phyloP scores from a whole-genome alignment of 1,140 invertebrate genomes.

The Pachyrhynchus sulphureomaculatus region DNA sequence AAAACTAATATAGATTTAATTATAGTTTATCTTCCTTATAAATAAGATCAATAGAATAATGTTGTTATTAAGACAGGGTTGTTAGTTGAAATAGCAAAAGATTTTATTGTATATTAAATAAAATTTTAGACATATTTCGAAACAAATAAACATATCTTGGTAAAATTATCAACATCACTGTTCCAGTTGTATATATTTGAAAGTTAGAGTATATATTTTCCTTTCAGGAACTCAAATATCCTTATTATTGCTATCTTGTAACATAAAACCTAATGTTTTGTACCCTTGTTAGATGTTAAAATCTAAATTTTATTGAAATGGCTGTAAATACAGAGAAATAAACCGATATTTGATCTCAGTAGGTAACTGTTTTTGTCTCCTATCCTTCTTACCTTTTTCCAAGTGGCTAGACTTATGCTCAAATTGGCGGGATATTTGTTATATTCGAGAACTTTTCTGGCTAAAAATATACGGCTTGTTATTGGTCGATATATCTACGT shows the following conservation, averaged over 20 bases:
- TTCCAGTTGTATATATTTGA: not conserved
- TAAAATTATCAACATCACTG: not conserved
- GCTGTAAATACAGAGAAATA: constrained; percentile 1
- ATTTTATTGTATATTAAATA: not conserved
- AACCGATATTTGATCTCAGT: not conserved
- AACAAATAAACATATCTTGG: constrained; percentile 1
- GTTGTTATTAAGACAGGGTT: not conserved
- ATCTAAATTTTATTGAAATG: not conserved
- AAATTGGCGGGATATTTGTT: no score
- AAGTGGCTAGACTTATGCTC: no score
- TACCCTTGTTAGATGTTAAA: constrained; percentile 9
- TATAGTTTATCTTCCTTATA: no score
- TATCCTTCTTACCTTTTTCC: no score
- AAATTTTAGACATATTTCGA: not conserved
- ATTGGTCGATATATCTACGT: no score
- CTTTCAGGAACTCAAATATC: not conserved
- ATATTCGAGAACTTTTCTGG: no score
- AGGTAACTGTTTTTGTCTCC: no score
- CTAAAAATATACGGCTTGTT: no score
- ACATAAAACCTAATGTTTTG: constrained; percentile 4
- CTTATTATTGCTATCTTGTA: not conserved
- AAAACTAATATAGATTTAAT: no score
- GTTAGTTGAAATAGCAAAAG: not conserved
- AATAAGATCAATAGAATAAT: no score
- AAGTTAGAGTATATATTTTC: not conserved